Base-by-base conservation (phyloP, 2,113 vertebrate species). In the Calidris pugnax region DNA sequence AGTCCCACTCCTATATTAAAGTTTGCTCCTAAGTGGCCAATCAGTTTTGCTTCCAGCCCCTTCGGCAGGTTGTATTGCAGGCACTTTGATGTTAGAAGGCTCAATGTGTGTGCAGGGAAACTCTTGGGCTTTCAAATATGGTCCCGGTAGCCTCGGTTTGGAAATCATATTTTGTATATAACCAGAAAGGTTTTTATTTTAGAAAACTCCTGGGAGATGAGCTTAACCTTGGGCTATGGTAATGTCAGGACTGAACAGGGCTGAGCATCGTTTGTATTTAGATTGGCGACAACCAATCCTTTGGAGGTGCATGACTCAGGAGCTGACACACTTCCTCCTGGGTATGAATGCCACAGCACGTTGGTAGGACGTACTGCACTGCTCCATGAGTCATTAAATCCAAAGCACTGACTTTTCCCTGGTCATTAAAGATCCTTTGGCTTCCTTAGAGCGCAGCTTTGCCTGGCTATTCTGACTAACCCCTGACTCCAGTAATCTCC, bases 261-360 rank as follows among this genome's bases (percentile, higher is more conserved):
- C 90, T 37, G 57, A 88, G 66, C 86, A 72, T 2, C 12, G n/a
- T 51, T 72, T 50, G 41, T 92, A 2, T 96, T 96, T 94, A 74
- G 74, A 3, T 45, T 96, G 93, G 92, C 22, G 1, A 30, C 32
- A 74, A 79, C 23, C 64, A 10, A 0, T n/a, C 15, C 50, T 71
- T 73, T 0, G 3, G 75, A 72, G 82, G 56, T 82, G 80, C 26
- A 7, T 97, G 95, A 93, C 71, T 95, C 88, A 90, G 84, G 24
- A 89, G 84, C 89, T 97, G 95, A 95, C 91, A 95, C 94, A 83
- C 74, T 91, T 94, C 84, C 96, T 94, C 64, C 89, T 72, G 89
- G 92, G 57, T 62, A 94, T 30, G 69, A 79, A 82, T 96, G 92
- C 77, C 71, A 23, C 92, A 89, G 86, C 73, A 39, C 2, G 12